Conservation (phyloP, 2,113 vertebrate species). For the Athene noctua region DNA sequence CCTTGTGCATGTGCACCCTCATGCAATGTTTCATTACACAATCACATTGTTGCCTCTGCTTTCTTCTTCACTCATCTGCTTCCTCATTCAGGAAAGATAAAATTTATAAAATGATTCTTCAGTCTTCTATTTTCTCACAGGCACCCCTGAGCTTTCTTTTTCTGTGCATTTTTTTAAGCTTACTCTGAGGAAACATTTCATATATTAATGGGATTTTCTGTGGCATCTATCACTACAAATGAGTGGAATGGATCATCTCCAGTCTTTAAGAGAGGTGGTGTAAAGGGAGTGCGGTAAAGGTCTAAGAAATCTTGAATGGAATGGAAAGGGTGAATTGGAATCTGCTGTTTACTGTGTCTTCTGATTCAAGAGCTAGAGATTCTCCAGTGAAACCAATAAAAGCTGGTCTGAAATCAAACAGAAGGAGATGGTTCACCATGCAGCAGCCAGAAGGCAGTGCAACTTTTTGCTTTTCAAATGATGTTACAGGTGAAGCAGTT, state of each 20-base stretch:
- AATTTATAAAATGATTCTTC: background rate
- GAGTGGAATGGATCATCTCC: background rate
- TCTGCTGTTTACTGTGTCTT: background rate
- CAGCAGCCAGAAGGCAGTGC: background rate
- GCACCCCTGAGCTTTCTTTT: background rate
- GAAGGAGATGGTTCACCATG: background rate
- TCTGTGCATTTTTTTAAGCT: background rate
- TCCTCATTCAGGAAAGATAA: background rate
- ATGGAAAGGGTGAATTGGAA: background rate
- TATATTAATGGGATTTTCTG: background rate
- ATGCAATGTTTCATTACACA: background rate
- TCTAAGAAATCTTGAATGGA: background rate
- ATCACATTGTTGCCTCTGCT: background rate
- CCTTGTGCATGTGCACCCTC: background rate
- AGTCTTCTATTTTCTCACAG: background rate
- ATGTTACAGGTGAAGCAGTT: background rate
- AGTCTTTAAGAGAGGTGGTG: background rate
- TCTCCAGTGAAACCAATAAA: background rate
- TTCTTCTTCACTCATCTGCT: background rate
- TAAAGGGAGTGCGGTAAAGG: background rate
- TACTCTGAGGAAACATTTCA: background rate
- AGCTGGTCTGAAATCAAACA: background rate
- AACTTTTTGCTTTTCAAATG: background rate
- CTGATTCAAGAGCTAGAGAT: background rate
- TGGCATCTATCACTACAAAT: background rate